Evolutionary conservation across 1,140 invertebrate genomes (phyloP).

Genomic region (Venturia canescens): DNA sequence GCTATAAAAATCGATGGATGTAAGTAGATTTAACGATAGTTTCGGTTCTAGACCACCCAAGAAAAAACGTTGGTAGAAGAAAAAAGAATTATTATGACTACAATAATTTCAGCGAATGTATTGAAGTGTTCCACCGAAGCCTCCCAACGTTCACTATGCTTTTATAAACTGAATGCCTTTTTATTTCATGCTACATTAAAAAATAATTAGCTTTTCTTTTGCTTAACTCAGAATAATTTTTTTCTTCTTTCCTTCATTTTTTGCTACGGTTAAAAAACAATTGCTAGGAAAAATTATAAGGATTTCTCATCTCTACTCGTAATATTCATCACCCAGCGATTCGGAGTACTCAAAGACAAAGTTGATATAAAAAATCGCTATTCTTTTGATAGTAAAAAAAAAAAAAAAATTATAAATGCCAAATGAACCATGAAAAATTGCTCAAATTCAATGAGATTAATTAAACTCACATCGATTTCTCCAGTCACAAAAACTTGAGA

Average conservation of each 20-base stretch:
- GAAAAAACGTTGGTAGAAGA: not conserved
- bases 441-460: too few relatives aligned
- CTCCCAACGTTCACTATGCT: not conserved
- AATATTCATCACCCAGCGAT: not conserved
- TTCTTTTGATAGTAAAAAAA: too few relatives aligned
- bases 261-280: not conserved
- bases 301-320: not conserved
- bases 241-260: not conserved
- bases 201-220: too few relatives aligned
- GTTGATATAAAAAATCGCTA: too few relatives aligned
- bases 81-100: not conserved
- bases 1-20: conserved; percentile 4
- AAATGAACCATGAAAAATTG: too few relatives aligned
- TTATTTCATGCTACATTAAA: not conserved
- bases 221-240: not conserved
- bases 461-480: too few relatives aligned
- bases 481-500: too few relatives aligned
- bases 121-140: not conserved
- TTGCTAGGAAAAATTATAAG: not conserved
- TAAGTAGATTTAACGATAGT: conserved; percentile 15
- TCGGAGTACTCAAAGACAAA: too few relatives aligned
- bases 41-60: not conserved
- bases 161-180: not conserved
- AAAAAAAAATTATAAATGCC: too few relatives aligned
- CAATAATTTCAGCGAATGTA: not conserved